These are phyloP conservation scores for Arctocebus calabarensis DNA, from an alignment of 2,797 vertebrate species.

Conservation along the genomic window DNA sequence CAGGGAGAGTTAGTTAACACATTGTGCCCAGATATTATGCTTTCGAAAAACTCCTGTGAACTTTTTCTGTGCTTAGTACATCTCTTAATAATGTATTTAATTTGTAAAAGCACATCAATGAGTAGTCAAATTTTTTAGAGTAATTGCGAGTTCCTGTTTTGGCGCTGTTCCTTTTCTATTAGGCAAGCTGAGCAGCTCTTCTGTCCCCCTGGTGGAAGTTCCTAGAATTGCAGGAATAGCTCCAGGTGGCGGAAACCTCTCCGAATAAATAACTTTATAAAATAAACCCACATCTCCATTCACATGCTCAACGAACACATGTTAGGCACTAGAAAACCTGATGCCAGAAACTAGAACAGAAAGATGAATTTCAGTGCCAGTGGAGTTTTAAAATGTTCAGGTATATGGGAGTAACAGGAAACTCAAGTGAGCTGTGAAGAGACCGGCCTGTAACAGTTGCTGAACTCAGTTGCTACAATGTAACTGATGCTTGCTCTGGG, in stretches of 20 bases:
- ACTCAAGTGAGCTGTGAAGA: not conserved
- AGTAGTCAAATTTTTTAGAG: slow-evolving; percentile 6
- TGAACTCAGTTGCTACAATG: not conserved
- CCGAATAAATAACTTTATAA: not conserved
- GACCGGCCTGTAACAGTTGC: not conserved
- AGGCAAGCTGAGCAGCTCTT: not conserved
- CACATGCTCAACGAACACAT: not conserved
- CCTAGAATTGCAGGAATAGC: slow-evolving; percentile 64
- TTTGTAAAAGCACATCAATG: not conserved
- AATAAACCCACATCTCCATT: not conserved
- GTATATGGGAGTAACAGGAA: not conserved
- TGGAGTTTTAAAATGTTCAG: slow-evolving; percentile 10
- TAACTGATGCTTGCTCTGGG: slow-evolving; percentile 24
- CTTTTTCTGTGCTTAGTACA: slow-evolving; percentile 13
- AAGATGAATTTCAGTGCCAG: not conserved
- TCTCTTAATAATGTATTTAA: not conserved
- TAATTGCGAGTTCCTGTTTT: not conserved
- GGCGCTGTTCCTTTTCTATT: not conserved
- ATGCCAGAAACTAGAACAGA: not conserved
- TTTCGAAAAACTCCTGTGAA: not conserved
- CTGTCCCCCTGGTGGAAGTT: slow-evolving; percentile 32
- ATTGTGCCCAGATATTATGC: not conserved
- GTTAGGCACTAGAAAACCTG: not conserved
- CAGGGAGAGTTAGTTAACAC: slow-evolving; percentile 24
- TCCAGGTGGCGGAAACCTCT: not conserved